A percentile compares a stretch with the other conserved stretches of the same genome.
Conservation (phyloP, 2,888 invertebrate genomes). For the Drosophila emarginata region DNA sequence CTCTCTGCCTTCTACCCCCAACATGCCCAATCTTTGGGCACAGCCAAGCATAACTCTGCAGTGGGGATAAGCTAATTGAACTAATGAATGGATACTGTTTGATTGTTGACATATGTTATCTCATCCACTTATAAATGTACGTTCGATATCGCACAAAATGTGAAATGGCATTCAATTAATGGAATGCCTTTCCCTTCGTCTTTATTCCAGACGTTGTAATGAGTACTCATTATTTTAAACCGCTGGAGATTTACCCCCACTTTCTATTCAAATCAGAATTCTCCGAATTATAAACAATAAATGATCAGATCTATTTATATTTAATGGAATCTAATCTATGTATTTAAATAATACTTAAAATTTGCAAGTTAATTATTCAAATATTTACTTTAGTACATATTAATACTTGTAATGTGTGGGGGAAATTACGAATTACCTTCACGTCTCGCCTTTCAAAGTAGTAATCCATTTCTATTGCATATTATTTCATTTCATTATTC, state of each 20-base stretch:
- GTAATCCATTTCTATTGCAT: conserved; percentile 61
- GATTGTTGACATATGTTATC: conserved; percentile 50
- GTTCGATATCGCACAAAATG: background rate
- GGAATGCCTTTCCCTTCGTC: conserved; percentile 8
- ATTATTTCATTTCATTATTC: conserved; percentile 34
- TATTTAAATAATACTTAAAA: too few relatives aligned
- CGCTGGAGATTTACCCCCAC: background rate
- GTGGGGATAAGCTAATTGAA: conserved; percentile 60
- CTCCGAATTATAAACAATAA: background rate
- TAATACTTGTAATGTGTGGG: background rate
- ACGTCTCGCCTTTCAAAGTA: conserved; percentile 60
- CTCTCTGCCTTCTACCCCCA: conserved; percentile 5
- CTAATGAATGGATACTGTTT: conserved; percentile 57
- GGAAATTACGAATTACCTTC: conserved; percentile 48
- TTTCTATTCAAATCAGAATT: background rate
- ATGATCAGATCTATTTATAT: too few relatives aligned
- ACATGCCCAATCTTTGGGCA: conserved; percentile 26
- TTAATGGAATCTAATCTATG: too few relatives aligned
- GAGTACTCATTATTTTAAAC: background rate
- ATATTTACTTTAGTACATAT: background rate
- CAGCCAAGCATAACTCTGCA: conserved; percentile 31
- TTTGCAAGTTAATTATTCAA: background rate
- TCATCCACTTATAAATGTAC: conserved; percentile 10
- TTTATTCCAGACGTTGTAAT: background rate
- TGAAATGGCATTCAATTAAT: conserved; percentile 4